Base-by-base conservation (phyloP, 37 sponge, comb jelly and placozoan species). In the Ephydatia muelleri region DNA sequence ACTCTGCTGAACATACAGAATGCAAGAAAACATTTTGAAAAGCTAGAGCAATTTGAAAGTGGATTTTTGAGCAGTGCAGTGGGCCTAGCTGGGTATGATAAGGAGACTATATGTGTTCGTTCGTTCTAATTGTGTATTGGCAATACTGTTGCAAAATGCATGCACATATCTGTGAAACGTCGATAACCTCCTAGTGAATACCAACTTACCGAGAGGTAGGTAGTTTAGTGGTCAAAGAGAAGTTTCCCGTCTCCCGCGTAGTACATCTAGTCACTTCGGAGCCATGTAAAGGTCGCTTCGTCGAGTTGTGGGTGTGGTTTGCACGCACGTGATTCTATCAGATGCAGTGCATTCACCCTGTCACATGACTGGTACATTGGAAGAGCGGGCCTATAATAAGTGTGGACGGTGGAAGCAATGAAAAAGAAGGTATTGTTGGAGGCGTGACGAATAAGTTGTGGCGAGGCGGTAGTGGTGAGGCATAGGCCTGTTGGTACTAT, bases 1-100 rank as follows among this genome's bases (percentile, higher is more conserved):
- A 95, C 96, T 29, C 85, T 95, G 71, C 90, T 97, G 32, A 97
- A 97, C 82, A 95, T 97, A 23, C 74, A 87, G 76, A 93, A 95
- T 91, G 98, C 98, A 30, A 79, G 98, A 48, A 95, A 95, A 49
- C 94, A 97, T 78, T 97, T 97, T 89, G 98, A 97, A 78, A 95
- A 93, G 76, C 68, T 97, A 30, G 98, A 97, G 80, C 91, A 93
- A 73, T 67, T 96, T 73, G 92, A 91, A 0, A 68, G 77, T 34
- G 77, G 33, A 71, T 13, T 71, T 31, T 25, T 71, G 21, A 9
- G 57, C 16, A 57, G 57, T 57, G 19, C 16, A 21, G 19, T 57
- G 16, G 57, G 57, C 57, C 57, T 57, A 57, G 0, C 12, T 13
- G 57, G 57, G 19, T 57, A 57, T n/a, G n/a, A n/a, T n/a, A n/a